Evolutionary conservation across 2,888 invertebrate genomes (phyloP).

Genomic region (Lathronympha strigana): DNA sequence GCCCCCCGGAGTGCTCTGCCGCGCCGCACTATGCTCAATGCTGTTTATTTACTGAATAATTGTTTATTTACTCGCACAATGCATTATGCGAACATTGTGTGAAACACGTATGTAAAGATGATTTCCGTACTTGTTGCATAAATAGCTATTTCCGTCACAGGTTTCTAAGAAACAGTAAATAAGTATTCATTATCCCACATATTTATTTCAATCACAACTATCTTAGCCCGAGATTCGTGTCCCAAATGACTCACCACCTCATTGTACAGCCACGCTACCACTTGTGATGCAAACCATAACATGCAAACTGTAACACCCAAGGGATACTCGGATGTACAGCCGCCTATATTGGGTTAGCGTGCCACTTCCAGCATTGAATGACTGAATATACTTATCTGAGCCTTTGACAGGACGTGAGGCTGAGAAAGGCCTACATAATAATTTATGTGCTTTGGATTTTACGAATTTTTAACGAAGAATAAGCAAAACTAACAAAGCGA

Average conservation of each 20-base stretch:
- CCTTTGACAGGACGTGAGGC: constrained; percentile 52
- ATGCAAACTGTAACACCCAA: constrained; percentile 61
- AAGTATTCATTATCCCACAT: constrained; percentile 37
- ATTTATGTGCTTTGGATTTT: constrained; percentile 6
- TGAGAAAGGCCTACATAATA: constrained; percentile 29
- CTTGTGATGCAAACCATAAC: constrained; percentile 76
- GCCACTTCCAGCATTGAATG: constrained; percentile 54
- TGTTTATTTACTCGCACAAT: too few species aligned
- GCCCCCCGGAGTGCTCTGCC: too few species aligned
- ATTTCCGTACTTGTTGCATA: too few species aligned
- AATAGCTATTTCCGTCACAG: not conserved
- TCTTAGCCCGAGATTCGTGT: constrained; percentile 37
- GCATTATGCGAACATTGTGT: too few species aligned
- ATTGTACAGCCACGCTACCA: constrained; percentile 48
- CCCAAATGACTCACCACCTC: constrained; percentile 39
- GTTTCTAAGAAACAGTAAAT: not conserved
- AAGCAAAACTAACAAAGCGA: too few species aligned
- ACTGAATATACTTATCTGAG: constrained; percentile 48
- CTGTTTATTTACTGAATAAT: too few species aligned
- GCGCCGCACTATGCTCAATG: too few species aligned
- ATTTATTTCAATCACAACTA: constrained; percentile 45
- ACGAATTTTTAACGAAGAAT: not conserved
- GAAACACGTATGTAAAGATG: too few species aligned
- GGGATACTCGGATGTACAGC: constrained; percentile 59
- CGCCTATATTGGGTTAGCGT: constrained; percentile 64